Base-by-base conservation (phyloP, 2,113 vertebrate species). In the Pterophyllum scalare region DNA sequence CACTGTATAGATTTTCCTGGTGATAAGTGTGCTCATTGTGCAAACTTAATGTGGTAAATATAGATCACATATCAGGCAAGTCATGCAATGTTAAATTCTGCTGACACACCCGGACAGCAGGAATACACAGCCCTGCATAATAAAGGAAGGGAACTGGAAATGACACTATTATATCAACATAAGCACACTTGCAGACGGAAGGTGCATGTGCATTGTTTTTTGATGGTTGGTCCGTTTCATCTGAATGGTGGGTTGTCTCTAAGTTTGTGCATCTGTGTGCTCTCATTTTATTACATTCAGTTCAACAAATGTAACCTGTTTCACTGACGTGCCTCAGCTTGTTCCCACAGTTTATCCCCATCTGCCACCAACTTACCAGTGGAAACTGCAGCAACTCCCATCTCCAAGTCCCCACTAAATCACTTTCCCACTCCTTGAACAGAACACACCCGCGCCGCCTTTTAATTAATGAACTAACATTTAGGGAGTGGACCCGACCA, bases 391-490 rank as follows among this genome's bases (percentile, higher is more conserved):
- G 31, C 56, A 40, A 31, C 52, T 31, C 22, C 54, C 33, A 67
- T 59, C 81, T 87, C 77, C 77, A 60, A 72, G 54, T 22, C 84
- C 26, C 80, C 19, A 17, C 26, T 57, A 81, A 91, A 88, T 80
- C 67, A 79, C 89, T 91, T 87, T 87, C 87, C 81, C 82, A 77
- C 81, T 87, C 61, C 54, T 38, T 85, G 84, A 82, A 19, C 77
- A 80, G 74, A 59, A 80, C 82, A 72, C 83, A 75, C 75, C 75
- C 59, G 75, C 26, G 3, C 40, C 1, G 8, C 83, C 80, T 85
- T 90, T 91, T 89, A 90, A 92, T 92, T 89, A 87, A 80, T 7
- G 59, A 80, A 60, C 59, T 59, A 77, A 85, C 75, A 79, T 77
- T 89, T 43, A 59, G 81, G 91, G 88, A 89, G 89, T 72, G 78